phyloP scores from a whole-genome alignment of 2,113 vertebrate species.

The Micronisus gabar region DNA sequence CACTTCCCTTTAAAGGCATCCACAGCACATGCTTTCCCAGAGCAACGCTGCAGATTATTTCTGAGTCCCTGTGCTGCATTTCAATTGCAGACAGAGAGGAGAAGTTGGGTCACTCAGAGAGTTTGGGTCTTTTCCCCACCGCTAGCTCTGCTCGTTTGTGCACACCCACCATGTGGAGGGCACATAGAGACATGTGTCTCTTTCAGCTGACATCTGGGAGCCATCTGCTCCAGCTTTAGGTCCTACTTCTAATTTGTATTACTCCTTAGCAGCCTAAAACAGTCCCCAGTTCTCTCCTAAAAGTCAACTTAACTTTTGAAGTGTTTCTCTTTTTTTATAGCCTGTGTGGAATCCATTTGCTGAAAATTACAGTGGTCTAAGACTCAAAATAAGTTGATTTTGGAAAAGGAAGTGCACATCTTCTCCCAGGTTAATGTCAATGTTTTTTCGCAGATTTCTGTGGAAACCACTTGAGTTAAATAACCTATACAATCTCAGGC shows the following conservation, averaged over 20 bases:
- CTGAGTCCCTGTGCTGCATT: not conserved
- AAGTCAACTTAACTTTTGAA: not conserved
- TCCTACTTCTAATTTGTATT: not conserved
- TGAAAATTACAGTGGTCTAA: not conserved
- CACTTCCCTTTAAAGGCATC: not conserved
- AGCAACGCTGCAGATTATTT: not conserved
- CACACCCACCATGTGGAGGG: accelerated
- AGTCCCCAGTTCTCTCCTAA: not conserved
- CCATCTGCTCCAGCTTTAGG: not conserved
- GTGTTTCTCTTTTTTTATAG: not conserved
- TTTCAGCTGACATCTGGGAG: not conserved
- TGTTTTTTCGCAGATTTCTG: not conserved
- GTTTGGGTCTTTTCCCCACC: not conserved
- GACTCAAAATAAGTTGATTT: not conserved
- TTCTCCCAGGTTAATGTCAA: not conserved
- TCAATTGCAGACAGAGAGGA: not conserved
- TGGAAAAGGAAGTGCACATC: not conserved
- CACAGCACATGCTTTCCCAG: not conserved
- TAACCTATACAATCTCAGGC: not conserved
- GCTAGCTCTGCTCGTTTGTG: not conserved
- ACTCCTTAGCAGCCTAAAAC: not conserved
- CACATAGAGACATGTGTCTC: accelerated
- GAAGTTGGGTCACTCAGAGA: not conserved
- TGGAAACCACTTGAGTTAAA: not conserved
- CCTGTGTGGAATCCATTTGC: not conserved